Conservation (phyloP, 2,113 vertebrate genomes). For the Laterallus jamaicensis region DNA sequence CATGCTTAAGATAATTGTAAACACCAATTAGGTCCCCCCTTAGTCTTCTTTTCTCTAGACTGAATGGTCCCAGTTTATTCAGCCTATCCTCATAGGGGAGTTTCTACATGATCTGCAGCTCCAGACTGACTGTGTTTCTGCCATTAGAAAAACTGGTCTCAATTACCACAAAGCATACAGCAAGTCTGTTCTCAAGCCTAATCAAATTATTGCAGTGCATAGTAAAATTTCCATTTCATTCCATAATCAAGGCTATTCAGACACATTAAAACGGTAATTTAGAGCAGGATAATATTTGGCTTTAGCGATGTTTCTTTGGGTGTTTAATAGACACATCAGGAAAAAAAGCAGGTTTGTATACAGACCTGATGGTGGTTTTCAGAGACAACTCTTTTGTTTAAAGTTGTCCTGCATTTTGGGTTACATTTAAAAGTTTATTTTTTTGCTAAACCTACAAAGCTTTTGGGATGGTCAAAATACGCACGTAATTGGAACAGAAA, state of each 20-base stretch:
- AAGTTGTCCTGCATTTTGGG: background rate
- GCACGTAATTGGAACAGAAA: background rate
- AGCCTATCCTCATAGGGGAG: no score
- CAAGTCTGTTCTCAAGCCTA: background rate
- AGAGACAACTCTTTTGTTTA: background rate
- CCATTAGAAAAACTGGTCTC: background rate
- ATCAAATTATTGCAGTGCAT: background rate
- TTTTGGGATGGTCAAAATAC: background rate
- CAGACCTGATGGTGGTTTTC: background rate
- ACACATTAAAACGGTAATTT: background rate
- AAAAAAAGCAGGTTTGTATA: background rate
- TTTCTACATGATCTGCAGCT: background rate
- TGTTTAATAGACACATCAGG: background rate
- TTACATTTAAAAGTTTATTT: background rate
- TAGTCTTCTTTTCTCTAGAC: no score
- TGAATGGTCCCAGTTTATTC: no score
- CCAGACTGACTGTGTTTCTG: background rate
- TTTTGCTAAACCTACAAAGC: background rate
- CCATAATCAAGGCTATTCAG: background rate
- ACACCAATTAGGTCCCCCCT: no score
- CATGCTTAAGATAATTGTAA: no score
- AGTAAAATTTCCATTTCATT: background rate
- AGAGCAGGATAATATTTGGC: background rate
- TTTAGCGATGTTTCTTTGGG: background rate
- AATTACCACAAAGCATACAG: background rate